These are phyloP conservation scores for Ophthalmolycus amberensis DNA, from an alignment of 2,113 vertebrate genomes.

Conservation along the genomic window DNA sequence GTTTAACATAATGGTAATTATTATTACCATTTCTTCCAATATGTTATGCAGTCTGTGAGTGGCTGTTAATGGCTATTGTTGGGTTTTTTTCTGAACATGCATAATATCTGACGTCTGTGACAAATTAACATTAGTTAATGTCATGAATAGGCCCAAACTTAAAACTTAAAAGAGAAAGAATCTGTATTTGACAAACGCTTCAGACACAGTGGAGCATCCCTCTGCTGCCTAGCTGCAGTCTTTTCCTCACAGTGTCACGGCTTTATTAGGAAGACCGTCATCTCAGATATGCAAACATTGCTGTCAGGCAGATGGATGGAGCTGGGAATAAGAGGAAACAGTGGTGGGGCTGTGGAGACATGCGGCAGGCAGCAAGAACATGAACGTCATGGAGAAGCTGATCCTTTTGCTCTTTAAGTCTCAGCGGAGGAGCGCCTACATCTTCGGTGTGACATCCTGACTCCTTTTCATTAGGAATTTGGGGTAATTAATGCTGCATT, in stretches of 20 bases:
- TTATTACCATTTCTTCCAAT: too few relatives aligned
- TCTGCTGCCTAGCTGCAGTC: not conserved
- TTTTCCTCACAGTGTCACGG: not conserved
- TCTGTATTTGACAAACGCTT: not conserved
- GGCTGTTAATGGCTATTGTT: too few relatives aligned
- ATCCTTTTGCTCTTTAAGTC: not conserved
- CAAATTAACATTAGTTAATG: not conserved
- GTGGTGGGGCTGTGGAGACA: not conserved
- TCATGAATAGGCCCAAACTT: not conserved
- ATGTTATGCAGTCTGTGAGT: too few relatives aligned
- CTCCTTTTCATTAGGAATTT: not conserved
- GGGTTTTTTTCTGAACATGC: too few relatives aligned
- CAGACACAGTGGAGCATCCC: not conserved
- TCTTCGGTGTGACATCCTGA: not conserved
- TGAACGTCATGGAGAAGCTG: not conserved
- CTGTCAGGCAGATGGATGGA: constrained; percentile 28
- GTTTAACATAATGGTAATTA: not conserved
- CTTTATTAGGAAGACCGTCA: constrained; percentile 56
- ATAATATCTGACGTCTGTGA: too few relatives aligned
- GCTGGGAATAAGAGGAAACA: constrained; percentile 27
- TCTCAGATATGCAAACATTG: constrained; percentile 54
- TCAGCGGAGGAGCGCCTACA: not conserved
- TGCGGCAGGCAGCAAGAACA: not conserved
- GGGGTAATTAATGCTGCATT: not conserved
- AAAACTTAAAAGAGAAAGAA: not conserved